Percentiles rank a stretch among this genome's conserved stretches.
Conservation (phyloP, 2,113 vertebrate species). For the Leucoraja erinaceus region DNA sequence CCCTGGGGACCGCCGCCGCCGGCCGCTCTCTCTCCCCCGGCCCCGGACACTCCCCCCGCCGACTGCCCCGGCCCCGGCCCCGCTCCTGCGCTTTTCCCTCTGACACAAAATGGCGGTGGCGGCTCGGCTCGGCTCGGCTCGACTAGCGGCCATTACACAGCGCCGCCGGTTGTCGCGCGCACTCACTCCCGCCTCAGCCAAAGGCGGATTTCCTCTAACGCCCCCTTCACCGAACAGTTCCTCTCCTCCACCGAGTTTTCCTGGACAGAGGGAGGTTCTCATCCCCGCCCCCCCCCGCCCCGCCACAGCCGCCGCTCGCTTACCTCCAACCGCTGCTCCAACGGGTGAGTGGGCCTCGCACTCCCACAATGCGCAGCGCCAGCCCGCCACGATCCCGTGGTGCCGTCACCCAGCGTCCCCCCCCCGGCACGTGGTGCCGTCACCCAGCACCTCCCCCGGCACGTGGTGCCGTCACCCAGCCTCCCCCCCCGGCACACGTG, state of each 20-base stretch:
- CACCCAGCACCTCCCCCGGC: not conserved
- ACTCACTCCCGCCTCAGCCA: too few species aligned
- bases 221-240: not conserved
- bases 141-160: not conserved
- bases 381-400: not conserved
- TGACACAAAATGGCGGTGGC: conserved; percentile 23
- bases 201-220: not conserved
- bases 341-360: not conserved
- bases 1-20: too few species aligned
- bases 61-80: too few species aligned
- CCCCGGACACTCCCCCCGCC: not conserved
- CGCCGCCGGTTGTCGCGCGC: too few species aligned
- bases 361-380: not conserved
- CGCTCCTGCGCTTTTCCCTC: not conserved
- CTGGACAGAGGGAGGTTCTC: not conserved
- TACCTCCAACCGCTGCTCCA: conserved; percentile 9
- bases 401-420: not conserved
- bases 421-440: not conserved
- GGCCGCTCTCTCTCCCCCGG: too few species aligned
- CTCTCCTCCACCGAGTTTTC: too few species aligned
- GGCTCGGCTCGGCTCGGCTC: not conserved
- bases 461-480: not conserved
- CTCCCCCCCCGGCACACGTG: too few species aligned
- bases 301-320: not conserved
- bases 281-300: not conserved